phyloP scores from a whole-genome alignment of 2,113 vertebrate genomes.

The Chroicocephalus ridibundus region DNA sequence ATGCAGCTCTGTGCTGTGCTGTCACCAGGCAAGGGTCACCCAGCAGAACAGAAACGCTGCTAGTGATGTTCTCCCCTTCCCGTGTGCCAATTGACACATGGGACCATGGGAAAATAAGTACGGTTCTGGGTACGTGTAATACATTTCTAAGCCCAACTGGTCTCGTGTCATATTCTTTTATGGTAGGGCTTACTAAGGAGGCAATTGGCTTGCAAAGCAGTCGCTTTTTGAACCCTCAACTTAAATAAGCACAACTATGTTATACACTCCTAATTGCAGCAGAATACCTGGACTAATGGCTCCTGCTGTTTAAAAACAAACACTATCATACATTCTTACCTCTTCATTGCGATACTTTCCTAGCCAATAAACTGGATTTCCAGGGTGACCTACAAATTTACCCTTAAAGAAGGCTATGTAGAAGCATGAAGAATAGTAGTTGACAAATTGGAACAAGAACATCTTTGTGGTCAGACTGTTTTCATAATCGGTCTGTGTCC shows the following conservation, averaged over 20 bases:
- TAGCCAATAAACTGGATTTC: slow-evolving; percentile 85
- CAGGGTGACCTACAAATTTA: slow-evolving; percentile 88
- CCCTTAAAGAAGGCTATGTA: slow-evolving; percentile 96
- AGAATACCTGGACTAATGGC: not conserved
- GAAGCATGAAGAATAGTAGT: slow-evolving; percentile 96
- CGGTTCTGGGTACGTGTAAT: not conserved
- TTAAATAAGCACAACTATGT: not conserved
- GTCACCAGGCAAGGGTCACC: not conserved
- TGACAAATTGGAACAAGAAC: slow-evolving; percentile 96
- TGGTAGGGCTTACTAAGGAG: not conserved
- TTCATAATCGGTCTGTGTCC: slow-evolving; percentile 92
- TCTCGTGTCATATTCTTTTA: not conserved
- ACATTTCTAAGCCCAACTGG: not conserved
- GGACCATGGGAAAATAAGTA: not conserved
- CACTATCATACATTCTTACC: slow-evolving; percentile 62
- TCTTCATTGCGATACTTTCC: slow-evolving; percentile 92
- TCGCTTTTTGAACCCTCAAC: not conserved
- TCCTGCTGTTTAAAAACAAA: not conserved
- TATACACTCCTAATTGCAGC: not conserved
- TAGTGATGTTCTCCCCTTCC: not conserved
- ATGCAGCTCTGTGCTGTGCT: not conserved
- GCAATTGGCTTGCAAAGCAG: not conserved
- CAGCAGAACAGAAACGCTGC: not conserved
- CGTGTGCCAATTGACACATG: not conserved
- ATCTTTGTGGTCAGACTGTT: slow-evolving; percentile 95